Evolutionary conservation across 2,113 vertebrate species (phyloP).

Genomic region (Anarhynchus alexandrinus): DNA sequence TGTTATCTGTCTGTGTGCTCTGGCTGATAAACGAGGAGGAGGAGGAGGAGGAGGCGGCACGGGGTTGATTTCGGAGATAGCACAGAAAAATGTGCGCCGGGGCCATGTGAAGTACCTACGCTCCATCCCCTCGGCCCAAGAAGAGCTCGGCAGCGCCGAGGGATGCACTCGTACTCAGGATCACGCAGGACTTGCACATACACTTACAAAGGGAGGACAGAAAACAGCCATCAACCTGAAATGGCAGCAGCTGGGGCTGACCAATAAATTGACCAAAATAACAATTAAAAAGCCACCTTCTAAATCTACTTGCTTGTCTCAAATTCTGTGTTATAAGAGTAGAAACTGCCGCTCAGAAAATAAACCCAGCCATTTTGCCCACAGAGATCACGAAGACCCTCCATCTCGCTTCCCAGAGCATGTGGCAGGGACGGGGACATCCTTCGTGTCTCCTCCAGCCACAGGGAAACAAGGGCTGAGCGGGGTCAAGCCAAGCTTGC

Average conservation of each 20-base stretch:
- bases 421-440: not conserved
- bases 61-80: slow-evolving; percentile 68
- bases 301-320: not conserved
- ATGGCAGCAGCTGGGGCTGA: not conserved
- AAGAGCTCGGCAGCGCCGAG: rapidly evolving
- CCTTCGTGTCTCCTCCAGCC: not conserved
- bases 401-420: not conserved
- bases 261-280: not conserved
- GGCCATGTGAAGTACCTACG: not conserved
- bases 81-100: not conserved
- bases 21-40: slow-evolving; percentile 74
- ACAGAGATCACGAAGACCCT: not conserved
- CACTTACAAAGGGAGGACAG: not conserved
- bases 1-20: slow-evolving; percentile 84
- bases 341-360: not conserved
- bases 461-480: not conserved
- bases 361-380: not conserved
- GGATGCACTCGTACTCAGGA: not conserved
- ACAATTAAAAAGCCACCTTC: not conserved
- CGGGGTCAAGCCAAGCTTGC: not conserved
- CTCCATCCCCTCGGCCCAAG: rapidly evolving
- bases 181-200: rapidly evolving
- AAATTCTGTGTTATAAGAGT: not conserved
- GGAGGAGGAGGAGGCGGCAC: slow-evolving; percentile 40
- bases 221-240: not conserved